Percentiles rank a stretch among this genome's conserved stretches.
Evolutionary conservation across 2,888 invertebrate genomes (phyloP).

Genomic region (Caenorhabditis panamensis): DNA sequence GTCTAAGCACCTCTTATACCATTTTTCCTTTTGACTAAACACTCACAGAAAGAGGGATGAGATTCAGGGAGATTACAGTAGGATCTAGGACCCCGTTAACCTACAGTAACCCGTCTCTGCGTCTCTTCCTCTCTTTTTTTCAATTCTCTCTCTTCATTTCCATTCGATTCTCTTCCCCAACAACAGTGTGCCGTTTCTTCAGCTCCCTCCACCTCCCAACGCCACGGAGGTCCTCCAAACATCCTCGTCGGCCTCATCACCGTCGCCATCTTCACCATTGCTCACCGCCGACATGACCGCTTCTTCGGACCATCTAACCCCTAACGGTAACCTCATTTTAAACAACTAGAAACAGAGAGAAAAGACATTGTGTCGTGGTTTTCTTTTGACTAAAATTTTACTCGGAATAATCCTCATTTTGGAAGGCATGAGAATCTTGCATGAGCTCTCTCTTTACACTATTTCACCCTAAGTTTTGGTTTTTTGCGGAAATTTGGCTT

Average conservation of each 20-base stretch:
- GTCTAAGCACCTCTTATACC: no score
- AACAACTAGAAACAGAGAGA: background rate
- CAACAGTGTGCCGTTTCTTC: slow-evolving; percentile 51
- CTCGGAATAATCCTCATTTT: no score
- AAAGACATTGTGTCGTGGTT: slow-evolving; percentile 39
- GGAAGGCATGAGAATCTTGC: no score
- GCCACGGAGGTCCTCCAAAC: background rate
- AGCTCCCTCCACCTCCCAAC: slow-evolving; percentile 11
- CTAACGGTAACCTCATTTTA: slow-evolving; percentile 44
- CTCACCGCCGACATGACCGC: slow-evolving; percentile 59
- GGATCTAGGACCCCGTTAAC: no score
- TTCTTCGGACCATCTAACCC: slow-evolving; percentile 55
- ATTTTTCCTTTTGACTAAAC: no score
- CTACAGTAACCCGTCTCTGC: slow-evolving; percentile 2
- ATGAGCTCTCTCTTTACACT: no score
- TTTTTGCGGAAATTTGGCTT: no score
- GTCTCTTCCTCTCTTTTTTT: slow-evolving; percentile 4
- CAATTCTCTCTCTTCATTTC: background rate
- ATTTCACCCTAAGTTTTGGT: no score
- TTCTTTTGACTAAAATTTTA: no score
- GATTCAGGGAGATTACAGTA: no score
- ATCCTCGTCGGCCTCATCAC: slow-evolving; percentile 14
- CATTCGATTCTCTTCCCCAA: no score
- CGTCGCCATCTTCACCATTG: slow-evolving; percentile 3
- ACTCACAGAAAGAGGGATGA: no score